These are phyloP conservation scores for Pheosia tremula DNA, from an alignment of 2,888 invertebrate genomes.

Conservation along the genomic window DNA sequence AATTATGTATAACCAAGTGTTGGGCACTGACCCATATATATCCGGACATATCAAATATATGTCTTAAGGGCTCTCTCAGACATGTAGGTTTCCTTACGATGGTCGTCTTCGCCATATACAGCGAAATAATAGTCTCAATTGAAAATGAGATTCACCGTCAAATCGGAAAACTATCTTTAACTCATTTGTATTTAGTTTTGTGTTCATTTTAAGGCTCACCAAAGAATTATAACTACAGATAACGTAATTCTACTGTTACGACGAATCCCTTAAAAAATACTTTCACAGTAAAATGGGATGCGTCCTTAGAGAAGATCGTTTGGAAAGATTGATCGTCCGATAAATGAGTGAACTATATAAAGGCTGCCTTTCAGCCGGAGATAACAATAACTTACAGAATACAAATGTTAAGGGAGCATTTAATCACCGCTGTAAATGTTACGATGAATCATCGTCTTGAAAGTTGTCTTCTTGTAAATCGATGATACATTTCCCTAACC, in stretches of 20 bases:
- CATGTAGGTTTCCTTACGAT: too few species aligned
- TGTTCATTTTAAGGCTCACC: too few species aligned
- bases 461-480: neutral
- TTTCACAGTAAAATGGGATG: neutral
- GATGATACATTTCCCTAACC: neutral
- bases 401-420: constrained; percentile 4
- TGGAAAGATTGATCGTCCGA: constrained; percentile 3
- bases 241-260: neutral
- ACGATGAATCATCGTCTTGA: neutral
- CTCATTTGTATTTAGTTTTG: too few species aligned
- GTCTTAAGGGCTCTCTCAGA: too few species aligned
- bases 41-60: too few species aligned
- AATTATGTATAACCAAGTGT: too few species aligned
- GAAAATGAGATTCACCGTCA: too few species aligned
- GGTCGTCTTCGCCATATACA: too few species aligned
- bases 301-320: neutral
- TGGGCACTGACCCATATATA: too few species aligned
- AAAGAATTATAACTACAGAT: too few species aligned
- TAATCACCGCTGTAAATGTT: constrained; percentile 7
- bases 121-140: too few species aligned
- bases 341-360: constrained; percentile 8
- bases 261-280: neutral
- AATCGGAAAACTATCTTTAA: too few species aligned
- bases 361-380: constrained; percentile 5
- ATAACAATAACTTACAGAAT: constrained; percentile 8